Base-by-base conservation (phyloP, 2,797 vertebrate genomes). In the Notolepis coatsorum region DNA sequence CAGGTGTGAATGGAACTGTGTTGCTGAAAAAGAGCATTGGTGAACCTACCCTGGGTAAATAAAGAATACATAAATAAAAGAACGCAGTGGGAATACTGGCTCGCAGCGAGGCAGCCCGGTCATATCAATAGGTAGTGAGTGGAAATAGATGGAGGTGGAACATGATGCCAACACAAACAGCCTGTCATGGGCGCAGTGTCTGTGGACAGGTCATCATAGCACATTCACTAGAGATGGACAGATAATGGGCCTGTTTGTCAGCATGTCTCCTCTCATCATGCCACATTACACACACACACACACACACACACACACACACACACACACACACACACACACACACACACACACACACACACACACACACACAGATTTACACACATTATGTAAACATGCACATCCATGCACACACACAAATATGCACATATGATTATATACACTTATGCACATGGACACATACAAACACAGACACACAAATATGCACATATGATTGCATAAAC, bases 181-280 rank as follows among this genome's bases (percentile, higher is more conserved):
- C 45, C 33, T 60, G 54, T 73, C 49, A 42, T 18, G 21, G 58
- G 35, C 54, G 63, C 17, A 31, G 47, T 43, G 66, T 70, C 65
- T 33, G 61, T 51, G 50, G 50, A 20, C 13, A 50, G 48, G 39
- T 78, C 68, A 68, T 46, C 37, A 53, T 45, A 23, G 42, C 56
- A 77, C 49, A 70, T 28, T 51, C 45, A 66, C 45, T 43, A 51
- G 54, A 66, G 43, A 65, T 61, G 35, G 27, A 50, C 41, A 42
- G 56, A 71, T 72, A 59, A 76, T 38, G 20, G 62, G 52, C 75
- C 62, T 54, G 42, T 61, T 46, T 61, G 61, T 68, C 35, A 42
- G 17, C 23, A 37, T 23, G 60, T 72, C 62, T 54, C 30, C 15
- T 52, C 35, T 58, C 63, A 71, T 17, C 53, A 20, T 60, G 7